phyloP scores from a whole-genome alignment of 2,113 vertebrate genomes.

The Coregonus clupeaformis region DNA sequence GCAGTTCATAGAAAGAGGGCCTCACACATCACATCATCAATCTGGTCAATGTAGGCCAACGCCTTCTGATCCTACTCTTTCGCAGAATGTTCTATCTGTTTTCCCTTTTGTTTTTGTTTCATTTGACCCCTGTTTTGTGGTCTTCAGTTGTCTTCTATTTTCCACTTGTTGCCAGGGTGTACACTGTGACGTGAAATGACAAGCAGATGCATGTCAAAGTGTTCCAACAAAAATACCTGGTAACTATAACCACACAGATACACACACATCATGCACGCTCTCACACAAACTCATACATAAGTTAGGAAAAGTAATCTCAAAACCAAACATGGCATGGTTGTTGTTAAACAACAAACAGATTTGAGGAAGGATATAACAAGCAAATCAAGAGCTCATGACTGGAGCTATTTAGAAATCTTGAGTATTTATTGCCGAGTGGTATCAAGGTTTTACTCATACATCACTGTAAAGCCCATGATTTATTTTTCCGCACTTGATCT shows the following conservation, averaged over 20 bases:
- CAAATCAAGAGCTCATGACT: neutral
- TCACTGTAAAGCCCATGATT: too few species aligned
- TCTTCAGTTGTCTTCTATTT: neutral
- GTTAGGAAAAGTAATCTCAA: neutral
- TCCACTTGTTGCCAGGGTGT: conserved; percentile 38
- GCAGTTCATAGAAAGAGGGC: conserved; percentile 47
- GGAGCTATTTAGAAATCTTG: neutral
- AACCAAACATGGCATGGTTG: neutral
- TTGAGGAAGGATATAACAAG: neutral
- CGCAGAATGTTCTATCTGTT: neutral
- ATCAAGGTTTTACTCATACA: too few species aligned
- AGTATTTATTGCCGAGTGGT: too few species aligned
- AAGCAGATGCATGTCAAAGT: neutral
- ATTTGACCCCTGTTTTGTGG: neutral
- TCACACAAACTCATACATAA: neutral
- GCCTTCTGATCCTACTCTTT: conserved; percentile 4
- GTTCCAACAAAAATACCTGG: neutral
- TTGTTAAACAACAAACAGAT: neutral
- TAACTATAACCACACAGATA: neutral
- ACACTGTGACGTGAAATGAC: neutral
- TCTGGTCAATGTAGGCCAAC: conserved; percentile 21
- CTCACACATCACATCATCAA: conserved; percentile 49
- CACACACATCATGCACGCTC: neutral
- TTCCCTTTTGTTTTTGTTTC: conserved; percentile 3
- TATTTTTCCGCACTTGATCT: too few species aligned